Evolutionary conservation across 2,113 vertebrate species (phyloP).

Genomic region (Montifringilla adamsi): DNA sequence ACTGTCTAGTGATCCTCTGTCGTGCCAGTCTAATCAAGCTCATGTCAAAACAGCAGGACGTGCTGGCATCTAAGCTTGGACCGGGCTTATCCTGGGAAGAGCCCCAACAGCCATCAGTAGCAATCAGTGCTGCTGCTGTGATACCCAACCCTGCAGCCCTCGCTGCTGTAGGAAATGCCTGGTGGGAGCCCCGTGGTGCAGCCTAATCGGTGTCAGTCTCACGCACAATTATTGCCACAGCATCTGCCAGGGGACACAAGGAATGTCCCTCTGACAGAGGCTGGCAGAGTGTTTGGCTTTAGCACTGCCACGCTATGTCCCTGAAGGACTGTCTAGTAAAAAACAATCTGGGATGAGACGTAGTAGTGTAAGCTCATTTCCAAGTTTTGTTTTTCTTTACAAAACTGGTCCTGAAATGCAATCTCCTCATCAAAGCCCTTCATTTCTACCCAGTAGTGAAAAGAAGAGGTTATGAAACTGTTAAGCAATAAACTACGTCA

Average conservation of each 20-base stretch:
- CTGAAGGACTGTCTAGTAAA: background rate
- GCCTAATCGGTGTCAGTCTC: background rate
- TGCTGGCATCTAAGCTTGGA: constrained; percentile 41
- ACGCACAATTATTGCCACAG: background rate
- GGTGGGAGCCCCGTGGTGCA: background rate
- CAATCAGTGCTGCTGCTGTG: background rate
- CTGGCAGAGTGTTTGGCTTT: background rate
- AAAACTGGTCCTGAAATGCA: background rate
- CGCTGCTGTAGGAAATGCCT: background rate
- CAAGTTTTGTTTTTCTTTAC: background rate
- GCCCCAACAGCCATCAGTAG: constrained; percentile 24
- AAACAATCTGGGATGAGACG: background rate
- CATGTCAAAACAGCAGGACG: constrained; percentile 51
- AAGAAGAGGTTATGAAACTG: constrained; percentile 15
- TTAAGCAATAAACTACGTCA: constrained; percentile 15
- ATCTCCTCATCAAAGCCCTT: background rate
- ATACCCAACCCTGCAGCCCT: background rate
- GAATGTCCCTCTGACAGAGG: background rate
- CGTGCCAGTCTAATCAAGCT: background rate
- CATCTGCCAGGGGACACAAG: background rate
- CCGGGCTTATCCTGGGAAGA: background rate
- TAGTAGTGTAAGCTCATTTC: background rate
- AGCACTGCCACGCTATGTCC: background rate
- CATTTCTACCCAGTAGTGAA: background rate
- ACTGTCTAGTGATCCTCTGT: background rate